A percentile compares a stretch with the other conserved stretches of the same genome.
Evolutionary conservation across 2,888 invertebrate species (phyloP).

Genomic region (Anoplius nigerrimus): DNA sequence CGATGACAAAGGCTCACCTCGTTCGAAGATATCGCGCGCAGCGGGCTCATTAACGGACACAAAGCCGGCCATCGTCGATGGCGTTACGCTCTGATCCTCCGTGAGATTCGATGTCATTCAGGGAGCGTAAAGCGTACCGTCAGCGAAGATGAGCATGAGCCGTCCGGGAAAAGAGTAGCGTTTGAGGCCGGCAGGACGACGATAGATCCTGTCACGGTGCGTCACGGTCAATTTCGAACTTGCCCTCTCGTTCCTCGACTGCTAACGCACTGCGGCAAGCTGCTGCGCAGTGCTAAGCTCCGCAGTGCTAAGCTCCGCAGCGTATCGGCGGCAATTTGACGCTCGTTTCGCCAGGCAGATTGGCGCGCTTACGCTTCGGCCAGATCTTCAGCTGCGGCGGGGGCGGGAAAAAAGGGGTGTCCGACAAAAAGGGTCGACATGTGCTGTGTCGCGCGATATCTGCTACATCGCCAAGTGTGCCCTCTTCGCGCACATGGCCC

Average conservation of each 20-base stretch:
- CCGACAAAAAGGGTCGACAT: constrained; percentile 48
- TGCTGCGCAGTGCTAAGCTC: too few species aligned
- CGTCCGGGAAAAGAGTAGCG: background rate
- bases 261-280: too few species aligned
- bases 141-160: too few species aligned
- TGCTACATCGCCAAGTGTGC: constrained; percentile 50
- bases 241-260: constrained; percentile 11
- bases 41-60: too few species aligned
- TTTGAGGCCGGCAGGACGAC: constrained; percentile 5
- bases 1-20: background rate
- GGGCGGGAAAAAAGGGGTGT: constrained; percentile 1
- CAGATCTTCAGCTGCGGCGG: background rate
- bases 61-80: too few species aligned
- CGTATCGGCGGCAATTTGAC: constrained; percentile 42
- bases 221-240: constrained; percentile 25
- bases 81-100: too few species aligned
- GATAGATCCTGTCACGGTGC: constrained; percentile 29
- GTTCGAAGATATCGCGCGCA: background rate
- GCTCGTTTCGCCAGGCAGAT: constrained; percentile 30
- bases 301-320: too few species aligned
- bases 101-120: too few species aligned
- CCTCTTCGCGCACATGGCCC: constrained; percentile 53
- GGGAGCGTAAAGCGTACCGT: too few species aligned
- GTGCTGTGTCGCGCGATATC: constrained; percentile 32
- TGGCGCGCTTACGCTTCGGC: constrained; percentile 7